These are phyloP conservation scores for Hozukius guyotensis DNA, from an alignment of 2,797 vertebrate genomes.

Conservation along the genomic window DNA sequence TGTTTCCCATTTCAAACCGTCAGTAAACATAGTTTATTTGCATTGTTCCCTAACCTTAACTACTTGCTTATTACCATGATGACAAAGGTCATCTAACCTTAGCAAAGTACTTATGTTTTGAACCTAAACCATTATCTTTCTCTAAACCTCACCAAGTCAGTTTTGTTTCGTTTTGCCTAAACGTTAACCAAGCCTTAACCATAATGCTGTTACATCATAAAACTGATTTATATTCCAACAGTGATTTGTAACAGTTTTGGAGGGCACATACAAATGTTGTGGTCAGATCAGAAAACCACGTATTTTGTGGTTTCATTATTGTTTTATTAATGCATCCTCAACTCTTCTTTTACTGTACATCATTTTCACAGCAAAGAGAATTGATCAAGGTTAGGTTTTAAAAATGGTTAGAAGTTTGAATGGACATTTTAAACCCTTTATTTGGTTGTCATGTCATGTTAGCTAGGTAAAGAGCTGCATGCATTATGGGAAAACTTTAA, in stretches of 20 bases:
- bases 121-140: neutral
- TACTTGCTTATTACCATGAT: neutral
- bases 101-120: neutral
- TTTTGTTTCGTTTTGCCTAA: neutral
- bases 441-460: neutral
- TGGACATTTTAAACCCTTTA: neutral
- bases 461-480: neutral
- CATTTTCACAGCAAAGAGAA: too few relatives aligned
- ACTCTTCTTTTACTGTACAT: too few relatives aligned
- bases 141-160: neutral
- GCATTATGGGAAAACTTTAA: neutral
- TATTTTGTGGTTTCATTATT: too few relatives aligned
- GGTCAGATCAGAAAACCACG: too few relatives aligned
- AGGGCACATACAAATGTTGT: too few relatives aligned
- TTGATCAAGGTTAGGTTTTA: too few relatives aligned
- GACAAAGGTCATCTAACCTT: neutral
- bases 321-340: too few relatives aligned
- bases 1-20: too few relatives aligned
- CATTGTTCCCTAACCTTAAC: neutral
- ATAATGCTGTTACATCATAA: too few relatives aligned
- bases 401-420: neutral
- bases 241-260: too few relatives aligned
- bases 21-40: neutral
- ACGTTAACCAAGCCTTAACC: neutral
- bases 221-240: too few relatives aligned